Evolutionary conservation across 2,888 invertebrate species (phyloP).

Genomic region (Orthosia gothica): DNA sequence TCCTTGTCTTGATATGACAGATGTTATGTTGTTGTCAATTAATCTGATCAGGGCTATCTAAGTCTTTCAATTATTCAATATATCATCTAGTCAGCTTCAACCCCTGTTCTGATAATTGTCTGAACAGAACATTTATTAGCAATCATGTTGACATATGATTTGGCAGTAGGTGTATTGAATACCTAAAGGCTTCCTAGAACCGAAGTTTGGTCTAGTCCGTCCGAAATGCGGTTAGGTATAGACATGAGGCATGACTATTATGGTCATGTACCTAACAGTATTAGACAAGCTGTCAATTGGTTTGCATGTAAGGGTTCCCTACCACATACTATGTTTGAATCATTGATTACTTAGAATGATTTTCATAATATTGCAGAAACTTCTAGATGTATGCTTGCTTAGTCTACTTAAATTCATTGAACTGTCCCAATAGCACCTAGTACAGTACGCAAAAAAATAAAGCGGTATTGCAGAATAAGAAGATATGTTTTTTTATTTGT

Average conservation of each 20-base stretch:
- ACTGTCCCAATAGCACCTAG: neutral
- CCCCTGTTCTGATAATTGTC: neutral
- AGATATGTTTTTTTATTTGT: too few species aligned
- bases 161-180: neutral
- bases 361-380: neutral
- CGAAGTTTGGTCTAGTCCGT: neutral
- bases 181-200: neutral
- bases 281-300: neutral
- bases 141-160: neutral
- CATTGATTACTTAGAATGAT: too few species aligned
- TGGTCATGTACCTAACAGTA: too few species aligned
- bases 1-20: constrained; percentile 22
- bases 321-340: too few species aligned
- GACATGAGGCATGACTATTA: neutral
- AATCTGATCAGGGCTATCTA: constrained; percentile 5
- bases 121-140: neutral
- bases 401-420: neutral
- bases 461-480: too few species aligned
- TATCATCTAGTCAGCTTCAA: too few species aligned
- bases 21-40: constrained; percentile 12
- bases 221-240: neutral
- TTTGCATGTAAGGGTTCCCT: neutral
- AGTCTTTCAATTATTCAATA: neutral
- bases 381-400: neutral
- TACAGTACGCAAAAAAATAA: too few species aligned